Conservation (phyloP, 2,888 invertebrate genomes). For the Netelia fuscicornis region DNA sequence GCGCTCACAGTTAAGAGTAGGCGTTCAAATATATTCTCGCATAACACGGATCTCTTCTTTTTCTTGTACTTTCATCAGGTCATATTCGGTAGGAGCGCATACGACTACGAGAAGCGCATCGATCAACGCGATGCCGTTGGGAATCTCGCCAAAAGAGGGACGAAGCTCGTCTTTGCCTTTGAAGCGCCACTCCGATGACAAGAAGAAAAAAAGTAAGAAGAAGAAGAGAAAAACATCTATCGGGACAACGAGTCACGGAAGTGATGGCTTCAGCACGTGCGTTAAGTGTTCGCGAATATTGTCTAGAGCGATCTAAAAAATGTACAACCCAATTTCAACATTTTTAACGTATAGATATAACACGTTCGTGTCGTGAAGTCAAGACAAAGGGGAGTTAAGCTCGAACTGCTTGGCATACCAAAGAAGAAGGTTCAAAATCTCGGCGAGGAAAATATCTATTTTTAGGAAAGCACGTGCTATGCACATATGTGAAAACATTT, state of each 20-base stretch:
- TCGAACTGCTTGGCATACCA: background rate
- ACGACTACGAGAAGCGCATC: conserved; percentile 66
- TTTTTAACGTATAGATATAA: conserved; percentile 13
- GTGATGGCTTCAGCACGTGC: conserved; percentile 69
- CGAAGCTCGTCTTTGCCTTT: conserved; percentile 43
- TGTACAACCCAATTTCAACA: background rate
- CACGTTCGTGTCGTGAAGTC: background rate
- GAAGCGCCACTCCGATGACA: conserved; percentile 51
- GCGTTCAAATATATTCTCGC: conserved; percentile 15
- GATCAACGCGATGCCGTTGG: conserved; percentile 62
- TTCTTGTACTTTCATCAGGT: conserved; percentile 44
- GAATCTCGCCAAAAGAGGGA: conserved; percentile 58
- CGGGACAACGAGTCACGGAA: conserved; percentile 66
- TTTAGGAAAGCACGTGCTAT: conserved; percentile 51
- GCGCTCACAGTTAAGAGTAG: no score
- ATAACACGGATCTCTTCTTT: conserved; percentile 38
- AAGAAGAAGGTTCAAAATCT: conserved; percentile 8
- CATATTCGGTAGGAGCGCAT: conserved; percentile 37
- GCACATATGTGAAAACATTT: conserved; percentile 8
- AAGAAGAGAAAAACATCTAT: conserved; percentile 62
- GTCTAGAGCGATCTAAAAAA: conserved; percentile 59
- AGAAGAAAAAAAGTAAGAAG: conserved; percentile 46
- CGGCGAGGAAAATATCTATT: conserved; percentile 47
- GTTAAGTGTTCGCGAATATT: conserved; percentile 67
- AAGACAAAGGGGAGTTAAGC: background rate